Percentiles rank a stretch among this genome's conserved stretches.
These are phyloP conservation scores for Kuschelorhynchus macadamiae DNA, from an alignment of 2,888 invertebrate genomes.

Conservation along the genomic window DNA sequence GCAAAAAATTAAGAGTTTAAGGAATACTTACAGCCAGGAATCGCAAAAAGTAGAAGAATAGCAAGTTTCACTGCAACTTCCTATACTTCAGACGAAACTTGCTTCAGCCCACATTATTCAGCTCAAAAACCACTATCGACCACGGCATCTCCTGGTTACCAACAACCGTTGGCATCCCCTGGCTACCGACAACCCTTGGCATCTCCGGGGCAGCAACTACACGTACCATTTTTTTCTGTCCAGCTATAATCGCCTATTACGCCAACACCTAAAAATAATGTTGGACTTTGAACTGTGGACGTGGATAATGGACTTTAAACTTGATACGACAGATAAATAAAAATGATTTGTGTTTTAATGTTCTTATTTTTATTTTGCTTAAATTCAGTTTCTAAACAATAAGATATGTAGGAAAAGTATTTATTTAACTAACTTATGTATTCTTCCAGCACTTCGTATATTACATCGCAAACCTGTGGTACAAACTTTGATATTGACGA, in stretches of 20 bases:
- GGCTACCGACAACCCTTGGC: background rate
- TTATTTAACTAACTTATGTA: conserved; percentile 2
- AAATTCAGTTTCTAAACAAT: background rate
- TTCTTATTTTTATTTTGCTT: background rate
- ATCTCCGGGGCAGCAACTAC: background rate
- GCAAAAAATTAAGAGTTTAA: too few species aligned
- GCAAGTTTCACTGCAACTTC: too few species aligned
- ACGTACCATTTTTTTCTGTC: background rate
- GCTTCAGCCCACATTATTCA: background rate
- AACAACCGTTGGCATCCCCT: background rate
- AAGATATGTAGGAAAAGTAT: background rate
- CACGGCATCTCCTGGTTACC: background rate
- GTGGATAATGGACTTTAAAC: too few species aligned
- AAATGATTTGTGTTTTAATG: too few species aligned
- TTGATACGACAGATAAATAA: too few species aligned
- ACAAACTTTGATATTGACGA: conserved; percentile 54
- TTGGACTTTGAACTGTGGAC: too few species aligned
- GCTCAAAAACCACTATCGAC: background rate
- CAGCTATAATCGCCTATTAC: too few species aligned
- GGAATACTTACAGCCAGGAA: too few species aligned
- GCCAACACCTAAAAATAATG: too few species aligned
- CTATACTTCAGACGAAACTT: background rate
- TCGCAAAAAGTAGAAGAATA: too few species aligned
- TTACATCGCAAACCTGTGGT: conserved; percentile 57
- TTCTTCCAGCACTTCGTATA: conserved; percentile 40